phyloP scores from a whole-genome alignment of 2,113 vertebrate genomes.

The Otus sunia region DNA sequence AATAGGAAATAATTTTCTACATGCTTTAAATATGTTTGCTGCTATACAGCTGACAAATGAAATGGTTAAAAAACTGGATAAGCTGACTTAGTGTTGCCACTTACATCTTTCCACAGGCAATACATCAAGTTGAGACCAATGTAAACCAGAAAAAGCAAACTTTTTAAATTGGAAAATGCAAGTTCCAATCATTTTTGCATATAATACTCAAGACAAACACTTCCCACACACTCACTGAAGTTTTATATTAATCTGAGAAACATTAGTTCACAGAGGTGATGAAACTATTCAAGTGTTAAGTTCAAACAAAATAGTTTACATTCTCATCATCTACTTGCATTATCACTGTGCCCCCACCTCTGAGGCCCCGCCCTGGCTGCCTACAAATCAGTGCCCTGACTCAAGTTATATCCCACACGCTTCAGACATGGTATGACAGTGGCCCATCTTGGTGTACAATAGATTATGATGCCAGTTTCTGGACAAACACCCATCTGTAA shows the following conservation, averaged over 20 bases:
- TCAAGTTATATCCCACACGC: not conserved
- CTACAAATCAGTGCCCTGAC: not conserved
- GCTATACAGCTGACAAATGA: not conserved
- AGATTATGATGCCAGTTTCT: not conserved
- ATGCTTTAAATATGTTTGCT: not conserved
- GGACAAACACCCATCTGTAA: not conserved
- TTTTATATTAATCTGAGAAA: not conserved
- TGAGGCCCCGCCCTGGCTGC: not conserved
- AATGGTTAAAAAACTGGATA: not conserved
- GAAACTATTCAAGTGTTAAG: not conserved
- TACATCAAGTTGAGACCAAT: not conserved
- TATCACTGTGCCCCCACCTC: not conserved
- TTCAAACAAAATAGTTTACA: not conserved
- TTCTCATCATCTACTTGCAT: not conserved
- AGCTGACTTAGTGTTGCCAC: not conserved
- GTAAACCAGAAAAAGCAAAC: not conserved
- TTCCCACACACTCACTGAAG: not conserved
- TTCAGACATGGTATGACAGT: rapidly evolving
- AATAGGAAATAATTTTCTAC: not conserved
- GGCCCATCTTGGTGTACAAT: not conserved
- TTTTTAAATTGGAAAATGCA: not conserved
- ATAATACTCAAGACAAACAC: not conserved
- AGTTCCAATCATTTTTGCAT: not conserved
- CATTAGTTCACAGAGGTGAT: not conserved
- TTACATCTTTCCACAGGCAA: not conserved